These are phyloP conservation scores for Campoplex capitator DNA, from an alignment of 2,888 invertebrate species.

Conservation along the genomic window DNA sequence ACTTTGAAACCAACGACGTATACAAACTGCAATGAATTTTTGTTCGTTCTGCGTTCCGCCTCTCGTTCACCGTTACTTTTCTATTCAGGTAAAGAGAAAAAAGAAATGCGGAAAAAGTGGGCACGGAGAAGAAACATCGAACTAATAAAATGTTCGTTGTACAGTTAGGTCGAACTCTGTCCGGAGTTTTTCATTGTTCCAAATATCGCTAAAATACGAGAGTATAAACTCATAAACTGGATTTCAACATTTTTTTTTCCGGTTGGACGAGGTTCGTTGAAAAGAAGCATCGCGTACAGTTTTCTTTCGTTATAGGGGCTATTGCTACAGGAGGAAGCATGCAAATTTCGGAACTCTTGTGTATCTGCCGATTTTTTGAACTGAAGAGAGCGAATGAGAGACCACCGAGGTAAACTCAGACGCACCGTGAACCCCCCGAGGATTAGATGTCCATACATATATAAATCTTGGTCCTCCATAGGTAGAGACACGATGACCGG, in stretches of 20 bases:
- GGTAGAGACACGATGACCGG: conserved; percentile 63
- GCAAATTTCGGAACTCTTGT: conserved; percentile 73
- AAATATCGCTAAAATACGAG: conserved; percentile 79
- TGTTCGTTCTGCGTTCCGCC: background rate
- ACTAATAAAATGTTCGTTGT: conserved; percentile 38
- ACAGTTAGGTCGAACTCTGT: conserved; percentile 75
- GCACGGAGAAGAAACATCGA: conserved; percentile 11
- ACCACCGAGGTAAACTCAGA: conserved; percentile 17
- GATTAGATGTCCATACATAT: conserved; percentile 68
- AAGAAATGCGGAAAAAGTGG: conserved; percentile 26
- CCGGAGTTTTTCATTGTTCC: conserved; percentile 75
- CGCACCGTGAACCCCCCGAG: conserved; percentile 64
- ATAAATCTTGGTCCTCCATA: conserved; percentile 74
- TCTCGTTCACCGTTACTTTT: background rate
- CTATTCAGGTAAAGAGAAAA: background rate
- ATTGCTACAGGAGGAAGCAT: conserved; percentile 70
- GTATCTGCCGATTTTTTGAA: conserved; percentile 15
- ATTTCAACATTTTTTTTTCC: conserved; percentile 78
- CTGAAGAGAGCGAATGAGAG: conserved; percentile 10
- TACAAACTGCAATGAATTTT: background rate
- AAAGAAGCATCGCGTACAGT: conserved; percentile 1
- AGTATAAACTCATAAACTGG: conserved; percentile 80
- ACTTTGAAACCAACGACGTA: background rate
- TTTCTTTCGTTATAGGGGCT: conserved; percentile 23
- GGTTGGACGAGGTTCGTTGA: conserved; percentile 5